Evolutionary conservation across 1,140 invertebrate species (phyloP), one percentile per base, ranked within the genome.

Genomic region (Listronotus bonariensis): DNA sequence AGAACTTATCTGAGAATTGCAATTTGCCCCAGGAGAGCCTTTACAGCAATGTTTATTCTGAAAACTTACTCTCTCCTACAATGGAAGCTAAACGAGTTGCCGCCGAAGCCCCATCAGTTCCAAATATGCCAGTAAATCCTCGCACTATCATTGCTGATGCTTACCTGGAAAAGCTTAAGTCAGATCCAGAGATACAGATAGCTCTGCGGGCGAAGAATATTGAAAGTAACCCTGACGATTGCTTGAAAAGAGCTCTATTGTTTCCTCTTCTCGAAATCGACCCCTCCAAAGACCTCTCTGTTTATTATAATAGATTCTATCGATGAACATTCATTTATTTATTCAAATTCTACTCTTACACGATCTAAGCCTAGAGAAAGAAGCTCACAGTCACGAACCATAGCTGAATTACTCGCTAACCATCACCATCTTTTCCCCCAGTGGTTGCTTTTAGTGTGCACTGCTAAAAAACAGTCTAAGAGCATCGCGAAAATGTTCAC

Each of bases 341-440:
- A 77, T 58, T 74, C 76, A 6, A 79, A 75, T 70, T 79, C 78
- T 6, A 80, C 80, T 0, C 60, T 80, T 31, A 80, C 78, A 0
- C 68, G 78, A 32, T 78, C 77, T 8, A 78, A 77, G 66, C 75
- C 79, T 15, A 81, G 75, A 38, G 82, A 77, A 62, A 82, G 77
- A 69, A 83, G 78, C 66, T 87, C 76, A 74, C 85, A 78, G 77
- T 85, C 73, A 46, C 82, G 85, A 57, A 93, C 89, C 11, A 93
- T 96, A 12, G 92, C 91, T 0, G 92, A 95, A 71, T 81, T 97
- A 7, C 78, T 97, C 17, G 89, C 93, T 0, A 91, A 91, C 67
- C 92, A 96, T 77, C 93, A 96, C 75, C 91, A 96, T 71, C 79
- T 96, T n/a, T 89, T 98, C 72, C 96, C 95, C 1, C 90, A 91